phyloP scores from a whole-genome alignment of 2,113 vertebrate genomes.

The Chloebia gouldiae region DNA sequence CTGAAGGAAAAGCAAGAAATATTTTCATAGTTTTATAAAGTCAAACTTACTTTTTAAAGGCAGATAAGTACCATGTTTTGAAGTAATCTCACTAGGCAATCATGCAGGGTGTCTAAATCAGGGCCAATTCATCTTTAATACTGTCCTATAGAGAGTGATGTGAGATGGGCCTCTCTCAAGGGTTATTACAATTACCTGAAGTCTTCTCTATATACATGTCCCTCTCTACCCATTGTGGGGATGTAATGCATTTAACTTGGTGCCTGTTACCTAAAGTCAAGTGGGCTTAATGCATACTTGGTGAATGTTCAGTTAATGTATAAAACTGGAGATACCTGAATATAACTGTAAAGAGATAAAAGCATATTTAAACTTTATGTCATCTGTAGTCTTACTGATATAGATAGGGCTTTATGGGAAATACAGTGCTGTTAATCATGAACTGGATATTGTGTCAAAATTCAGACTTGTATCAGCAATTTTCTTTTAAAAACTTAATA shows the following conservation, averaged over 20 bases:
- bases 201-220: neutral
- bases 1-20: neutral
- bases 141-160: neutral
- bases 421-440: neutral
- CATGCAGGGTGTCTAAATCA: neutral
- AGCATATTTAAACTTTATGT: neutral
- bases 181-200: neutral
- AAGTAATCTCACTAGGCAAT: neutral
- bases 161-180: neutral
- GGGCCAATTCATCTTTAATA: neutral
- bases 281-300: neutral
- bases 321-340: neutral
- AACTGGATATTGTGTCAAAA: neutral
- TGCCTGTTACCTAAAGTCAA: neutral
- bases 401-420: neutral
- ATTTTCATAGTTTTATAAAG: neutral
- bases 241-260: neutral
- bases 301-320: neutral
- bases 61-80: neutral
- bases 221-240: rapidly evolving
- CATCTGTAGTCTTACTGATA: neutral
- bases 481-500: neutral
- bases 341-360: neutral
- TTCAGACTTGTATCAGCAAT: neutral
- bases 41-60: neutral